A percentile compares a stretch with the other conserved stretches of the same genome.
phyloP scores from a whole-genome alignment of 1,140 invertebrate species.

The Bombus superbus region DNA sequence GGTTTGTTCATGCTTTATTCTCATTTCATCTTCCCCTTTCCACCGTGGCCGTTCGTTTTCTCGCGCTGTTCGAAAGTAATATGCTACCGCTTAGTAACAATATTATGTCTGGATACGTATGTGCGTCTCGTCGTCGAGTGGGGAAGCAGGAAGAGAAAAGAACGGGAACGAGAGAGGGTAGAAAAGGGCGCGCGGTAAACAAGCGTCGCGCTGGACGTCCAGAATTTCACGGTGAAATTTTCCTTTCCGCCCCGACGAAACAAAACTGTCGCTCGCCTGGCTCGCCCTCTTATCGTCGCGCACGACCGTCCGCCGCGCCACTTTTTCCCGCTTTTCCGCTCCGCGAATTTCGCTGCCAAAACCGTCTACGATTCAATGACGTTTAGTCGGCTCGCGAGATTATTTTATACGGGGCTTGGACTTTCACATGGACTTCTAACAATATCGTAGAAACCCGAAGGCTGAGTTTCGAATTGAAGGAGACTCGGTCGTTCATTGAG shows the following conservation, averaged over 20 bases:
- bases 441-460: not conserved
- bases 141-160: slow-evolving; percentile 10
- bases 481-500: not conserved
- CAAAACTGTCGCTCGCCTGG: slow-evolving; percentile 47
- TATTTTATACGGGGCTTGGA: not conserved
- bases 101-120: slow-evolving; percentile 47
- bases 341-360: not conserved
- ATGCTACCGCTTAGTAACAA: slow-evolving; percentile 46
- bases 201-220: slow-evolving; percentile 38
- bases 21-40: slow-evolving; percentile 33
- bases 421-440: not conserved
- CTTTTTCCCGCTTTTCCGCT: slow-evolving; percentile 27
- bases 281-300: not conserved
- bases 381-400: not conserved
- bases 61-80: slow-evolving; percentile 46
- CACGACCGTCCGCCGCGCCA: not conserved
- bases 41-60: not conserved
- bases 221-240: slow-evolving; percentile 41
- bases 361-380: not conserved
- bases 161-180: not conserved
- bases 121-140: not conserved
- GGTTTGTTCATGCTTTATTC: slow-evolving; percentile 58
- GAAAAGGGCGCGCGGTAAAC: slow-evolving; percentile 32
- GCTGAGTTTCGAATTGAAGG: not conserved
- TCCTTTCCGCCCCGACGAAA: slow-evolving; percentile 31